These are phyloP conservation scores for Cecropterus lyciades DNA, from an alignment of 1,140 invertebrate species.

Conservation along the genomic window DNA sequence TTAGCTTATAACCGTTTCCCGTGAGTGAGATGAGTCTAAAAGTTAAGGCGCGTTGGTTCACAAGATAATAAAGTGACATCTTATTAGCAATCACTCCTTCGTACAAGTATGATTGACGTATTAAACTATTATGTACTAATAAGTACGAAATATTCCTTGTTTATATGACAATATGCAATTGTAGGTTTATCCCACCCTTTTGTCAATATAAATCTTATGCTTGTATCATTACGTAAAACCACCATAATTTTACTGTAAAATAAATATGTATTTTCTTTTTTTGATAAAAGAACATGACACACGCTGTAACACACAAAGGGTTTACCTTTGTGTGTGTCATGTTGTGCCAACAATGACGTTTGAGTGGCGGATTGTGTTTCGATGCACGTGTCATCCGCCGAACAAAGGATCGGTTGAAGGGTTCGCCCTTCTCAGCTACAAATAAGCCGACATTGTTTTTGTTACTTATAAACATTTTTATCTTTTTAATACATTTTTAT, in stretches of 20 bases:
- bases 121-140: too few relatives aligned
- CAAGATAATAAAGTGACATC: neutral
- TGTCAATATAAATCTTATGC: too few relatives aligned
- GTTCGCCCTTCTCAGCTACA: neutral
- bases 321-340: slow-evolving; percentile 1
- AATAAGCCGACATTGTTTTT: neutral
- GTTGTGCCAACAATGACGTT: slow-evolving; percentile 25
- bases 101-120: too few relatives aligned
- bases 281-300: too few relatives aligned
- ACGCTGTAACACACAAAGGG: too few relatives aligned
- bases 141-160: too few relatives aligned
- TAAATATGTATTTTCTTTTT: slow-evolving; percentile 7
- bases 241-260: neutral
- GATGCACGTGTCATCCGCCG: slow-evolving; percentile 10
- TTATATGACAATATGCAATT: too few relatives aligned
- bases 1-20: slow-evolving; percentile 11
- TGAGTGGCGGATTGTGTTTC: slow-evolving; percentile 22
- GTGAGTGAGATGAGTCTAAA: neutral
- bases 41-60: neutral
- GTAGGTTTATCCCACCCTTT: too few relatives aligned
- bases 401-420: slow-evolving; percentile 8
- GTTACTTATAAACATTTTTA: neutral
- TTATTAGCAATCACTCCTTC: too few relatives aligned
- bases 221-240: too few relatives aligned
- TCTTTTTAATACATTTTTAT: too few relatives aligned